These are phyloP conservation scores for Colletes gigas DNA, from an alignment of 1,140 invertebrate species.

Conservation along the genomic window DNA sequence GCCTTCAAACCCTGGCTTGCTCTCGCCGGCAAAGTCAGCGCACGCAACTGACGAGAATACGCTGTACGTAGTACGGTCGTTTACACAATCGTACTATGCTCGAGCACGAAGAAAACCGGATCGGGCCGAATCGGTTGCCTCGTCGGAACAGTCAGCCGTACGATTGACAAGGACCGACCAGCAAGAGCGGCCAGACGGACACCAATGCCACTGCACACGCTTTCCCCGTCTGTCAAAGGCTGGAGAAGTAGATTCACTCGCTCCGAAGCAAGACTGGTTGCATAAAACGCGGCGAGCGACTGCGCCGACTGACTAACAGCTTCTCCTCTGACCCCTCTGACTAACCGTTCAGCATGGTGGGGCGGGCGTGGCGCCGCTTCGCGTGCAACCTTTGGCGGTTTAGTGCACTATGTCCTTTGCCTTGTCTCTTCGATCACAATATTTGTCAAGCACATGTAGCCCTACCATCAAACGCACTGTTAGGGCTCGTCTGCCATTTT, in stretches of 20 bases:
- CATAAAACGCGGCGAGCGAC: conserved; percentile 77
- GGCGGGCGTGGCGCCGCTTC: conserved; percentile 73
- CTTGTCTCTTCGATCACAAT: background rate
- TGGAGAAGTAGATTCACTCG: conserved; percentile 70
- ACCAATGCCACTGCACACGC: conserved; percentile 63
- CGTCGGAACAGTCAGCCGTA: conserved; percentile 23
- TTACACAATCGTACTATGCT: conserved; percentile 12
- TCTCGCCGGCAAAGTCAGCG: conserved; percentile 52
- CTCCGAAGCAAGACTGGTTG: conserved; percentile 77
- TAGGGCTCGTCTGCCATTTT: background rate
- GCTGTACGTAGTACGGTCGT: conserved; percentile 19
- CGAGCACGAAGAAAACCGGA: conserved; percentile 34
- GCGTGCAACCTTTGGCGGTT: conserved; percentile 54
- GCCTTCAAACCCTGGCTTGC: conserved; percentile 40
- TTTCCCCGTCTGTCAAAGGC: conserved; percentile 69
- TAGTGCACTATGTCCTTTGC: conserved; percentile 12
- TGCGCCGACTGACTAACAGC: conserved; percentile 68
- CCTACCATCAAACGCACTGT: background rate
- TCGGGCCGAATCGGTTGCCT: conserved; percentile 20
- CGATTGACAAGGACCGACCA: conserved; percentile 35
- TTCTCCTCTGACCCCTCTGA: conserved; percentile 61
- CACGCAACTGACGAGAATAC: conserved; percentile 37
- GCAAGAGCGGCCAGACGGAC: conserved; percentile 44
- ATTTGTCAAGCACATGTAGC: background rate
- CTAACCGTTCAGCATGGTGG: conserved; percentile 53